Evolutionary conservation across 2,888 invertebrate species (phyloP), one percentile per base, ranked within the genome.

Genomic region (Ectemnius cavifrons): DNA sequence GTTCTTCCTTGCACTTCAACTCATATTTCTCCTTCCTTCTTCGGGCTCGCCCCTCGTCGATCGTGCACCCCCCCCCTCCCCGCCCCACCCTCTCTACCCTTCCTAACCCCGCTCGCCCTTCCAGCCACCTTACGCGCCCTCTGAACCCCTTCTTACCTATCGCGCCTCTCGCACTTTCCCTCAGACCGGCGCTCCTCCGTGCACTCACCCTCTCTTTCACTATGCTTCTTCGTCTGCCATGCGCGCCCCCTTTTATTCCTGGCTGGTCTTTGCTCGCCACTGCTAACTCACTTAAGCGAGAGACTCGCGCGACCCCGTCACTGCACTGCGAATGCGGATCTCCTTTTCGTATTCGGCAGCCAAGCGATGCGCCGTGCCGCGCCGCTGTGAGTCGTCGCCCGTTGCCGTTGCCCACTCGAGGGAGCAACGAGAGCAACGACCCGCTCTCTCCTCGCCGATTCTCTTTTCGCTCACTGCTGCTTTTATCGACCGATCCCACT

Each of bases 221-320:
- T 16, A 23, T 23, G 23, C 23, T 23, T 23, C 23, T 23, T 2
- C 23, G 23, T 23, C 23, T 23, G 23, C 23, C 3, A 3, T 23
- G 23, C 27, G 23, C 61, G 58, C 52, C 57, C 60, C 5, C 60
- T 52, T 66, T 56, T 13, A 59, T 58, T 56, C 62, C 37, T 59
- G 67, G 18, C 67, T 65, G 60, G 66, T 67, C 80, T 69, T 71
- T 57, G 56, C 66, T 73, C 71, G 67, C 75, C 71, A 71, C 77
- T 82, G 84, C 80, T 82, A 84, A 84, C 83, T 84, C 84, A 83
- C 84, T 82, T 84, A 83, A 82, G 74, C 82, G 78, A 83, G 37
- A 6, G 82, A 75, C 82, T 82, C 37, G 37, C 23, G 23, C 81
- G 83, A 82, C 78, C 83, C 82, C 81, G 82, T 82, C 81, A 82